A percentile compares a stretch with the other conserved stretches of the same genome.
Evolutionary conservation across 1,140 invertebrate species (phyloP).

Genomic region (Heliconius hewitsoni): DNA sequence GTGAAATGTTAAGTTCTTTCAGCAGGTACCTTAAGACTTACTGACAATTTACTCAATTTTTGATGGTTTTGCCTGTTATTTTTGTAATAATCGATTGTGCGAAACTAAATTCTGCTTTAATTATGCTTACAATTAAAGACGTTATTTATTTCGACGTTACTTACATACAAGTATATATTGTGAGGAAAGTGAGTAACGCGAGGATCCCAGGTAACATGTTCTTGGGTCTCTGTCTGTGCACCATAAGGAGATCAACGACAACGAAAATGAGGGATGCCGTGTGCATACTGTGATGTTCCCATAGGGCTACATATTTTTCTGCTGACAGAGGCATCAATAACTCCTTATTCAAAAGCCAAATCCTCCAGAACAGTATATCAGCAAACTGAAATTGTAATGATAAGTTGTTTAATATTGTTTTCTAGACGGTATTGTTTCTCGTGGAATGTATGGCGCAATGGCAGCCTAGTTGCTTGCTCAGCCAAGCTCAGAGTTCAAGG

Average conservation of each 20-base stretch:
- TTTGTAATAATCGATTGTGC: too few relatives aligned
- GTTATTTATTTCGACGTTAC: constrained; percentile 31
- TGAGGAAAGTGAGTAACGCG: constrained; percentile 45
- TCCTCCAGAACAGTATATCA: constrained; percentile 63
- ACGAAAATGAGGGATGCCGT: constrained; percentile 56
- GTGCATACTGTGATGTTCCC: constrained; percentile 68
- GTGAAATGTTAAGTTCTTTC: too few relatives aligned
- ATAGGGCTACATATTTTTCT: constrained; percentile 50
- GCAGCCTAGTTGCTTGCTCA: neutral
- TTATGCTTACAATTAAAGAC: neutral
- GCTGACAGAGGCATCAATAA: constrained; percentile 53
- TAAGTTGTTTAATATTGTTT: neutral
- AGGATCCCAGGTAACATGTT: constrained; percentile 44
- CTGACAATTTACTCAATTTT: too few relatives aligned
- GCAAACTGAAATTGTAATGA: constrained; percentile 53
- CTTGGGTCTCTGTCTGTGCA: constrained; percentile 52
- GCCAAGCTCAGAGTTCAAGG: constrained; percentile 5
- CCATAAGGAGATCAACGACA: constrained; percentile 54
- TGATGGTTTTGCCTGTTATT: too few relatives aligned
- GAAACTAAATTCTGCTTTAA: neutral
- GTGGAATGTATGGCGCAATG: neutral
- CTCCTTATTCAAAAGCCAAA: constrained; percentile 54
- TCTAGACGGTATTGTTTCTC: neutral
- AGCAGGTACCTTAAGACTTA: too few relatives aligned
- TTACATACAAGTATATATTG: constrained; percentile 55